Base-by-base conservation (phyloP, 2,113 vertebrate species). In the Corythornis madagascariensis region DNA sequence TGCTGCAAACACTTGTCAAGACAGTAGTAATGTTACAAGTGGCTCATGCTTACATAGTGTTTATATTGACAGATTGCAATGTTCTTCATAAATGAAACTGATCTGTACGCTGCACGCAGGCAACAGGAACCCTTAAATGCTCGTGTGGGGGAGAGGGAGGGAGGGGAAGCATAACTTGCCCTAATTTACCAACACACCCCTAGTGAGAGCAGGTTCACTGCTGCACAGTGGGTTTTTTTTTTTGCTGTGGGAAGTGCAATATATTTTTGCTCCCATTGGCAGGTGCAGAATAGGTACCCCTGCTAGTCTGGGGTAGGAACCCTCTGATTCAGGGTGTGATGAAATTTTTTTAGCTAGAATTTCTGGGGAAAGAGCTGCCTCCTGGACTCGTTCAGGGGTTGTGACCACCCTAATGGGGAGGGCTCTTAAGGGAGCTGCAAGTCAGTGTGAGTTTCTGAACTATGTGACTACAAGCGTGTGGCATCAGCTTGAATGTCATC, bases 31-130 rank as follows among this genome's bases (percentile, higher is more conserved):
- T 33, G 70, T 95, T 93, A 75, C 86, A 50, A 90, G 95, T 55
- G 77, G 83, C 89, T 94, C 87, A 64, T 90, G 92, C 92, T 94
- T 73, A 74, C 96, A 93, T 73, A 93, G 91, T 95, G 91, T 94
- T 94, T 96, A 79, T 95, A 94, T 96, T 96, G 95, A 96, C 95
- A 94, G 95, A 95, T 96, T 94, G 93, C 96, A 94, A 92, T 95
- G 96, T 96, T 95, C 94, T 93, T 88, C 94, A 73, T 90, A 86
- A 95, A 93, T 47, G 94, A 89, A 93, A 93, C 89, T 25, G 92
- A 96, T 90, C 91, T 5, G 12, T 19, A 26, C 42, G 1, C 92
- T 74, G 95, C 95, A 96, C 89, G 95, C 95, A 96, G 95, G 95
- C 95, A 96, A 75, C 87, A 91, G 95, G 93, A 96, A 93, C 95